Evolutionary conservation across 2,113 vertebrate species (phyloP), one percentile per base, ranked within the genome.

Genomic region (Ctenomys sociabilis): DNA sequence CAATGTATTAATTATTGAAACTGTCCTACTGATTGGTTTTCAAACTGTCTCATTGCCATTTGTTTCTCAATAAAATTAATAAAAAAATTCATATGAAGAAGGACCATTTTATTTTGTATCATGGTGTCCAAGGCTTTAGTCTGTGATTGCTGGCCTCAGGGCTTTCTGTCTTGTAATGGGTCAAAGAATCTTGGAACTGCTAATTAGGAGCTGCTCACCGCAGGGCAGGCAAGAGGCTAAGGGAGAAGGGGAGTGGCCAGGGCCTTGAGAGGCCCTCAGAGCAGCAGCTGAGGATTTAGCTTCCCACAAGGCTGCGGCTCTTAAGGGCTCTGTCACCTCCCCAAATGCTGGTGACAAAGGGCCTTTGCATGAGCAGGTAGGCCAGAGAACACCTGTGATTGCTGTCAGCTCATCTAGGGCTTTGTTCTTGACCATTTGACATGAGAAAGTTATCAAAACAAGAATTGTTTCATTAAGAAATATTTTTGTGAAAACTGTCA

Each of bases 401-500:
- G 12, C 80, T 92, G 35, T 49, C 87, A 54, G 12, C 78, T 88
- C 3, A 91, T 16, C 82, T 90, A 9, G 84, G 49, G 54, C 77
- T 96, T 95, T 80, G 52, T 64, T 85, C 90, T 75, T 75, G 68
- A 91, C 37, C 70, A 78, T 81, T 78, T 72, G 35, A 90, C 43
- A 59, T 7, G 2, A 84, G 32, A 82, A 91, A 88, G n/a, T 88
- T 88, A 6, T 22, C 52, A 75, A 90, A 61, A 21, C 19, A 66
- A 43, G 43, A 66, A 72, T 45, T 77, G 12, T 77, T 90, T 14
- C 16, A 52, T 85, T 91, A 73, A 93, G 26, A 93, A 88, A 73
- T 37, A 86, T 45, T 70, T 26, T 89, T 13, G 24, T 72, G 57
- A 81, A 90, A 90, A 87, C 26, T 82, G 63, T 90, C 7, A 35